Conservation (phyloP, 1,140 invertebrate species). For the Aphis gossypii region DNA sequence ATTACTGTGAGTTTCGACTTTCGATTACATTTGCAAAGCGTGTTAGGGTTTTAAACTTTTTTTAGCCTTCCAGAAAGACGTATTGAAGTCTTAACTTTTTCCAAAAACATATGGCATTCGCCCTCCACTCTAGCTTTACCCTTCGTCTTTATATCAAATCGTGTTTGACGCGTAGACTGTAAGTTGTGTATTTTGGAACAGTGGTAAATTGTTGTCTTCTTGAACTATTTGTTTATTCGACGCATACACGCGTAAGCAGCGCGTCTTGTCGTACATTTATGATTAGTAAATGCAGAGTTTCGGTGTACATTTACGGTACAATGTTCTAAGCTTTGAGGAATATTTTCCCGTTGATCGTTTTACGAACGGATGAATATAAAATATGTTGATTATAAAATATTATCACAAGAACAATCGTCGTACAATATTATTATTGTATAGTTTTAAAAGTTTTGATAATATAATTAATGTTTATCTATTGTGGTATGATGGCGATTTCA, state of each 20-base stretch:
- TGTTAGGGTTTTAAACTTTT: neutral
- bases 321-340: neutral
- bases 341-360: neutral
- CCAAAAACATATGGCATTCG: neutral
- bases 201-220: neutral
- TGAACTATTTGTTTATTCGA: neutral
- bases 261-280: neutral
- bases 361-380: neutral
- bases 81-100: neutral
- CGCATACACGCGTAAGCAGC: neutral
- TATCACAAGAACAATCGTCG: neutral
- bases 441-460: neutral
- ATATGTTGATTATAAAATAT: neutral
- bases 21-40: constrained; percentile 1
- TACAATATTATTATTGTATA: neutral
- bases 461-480: neutral
- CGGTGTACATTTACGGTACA: neutral
- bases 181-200: neutral
- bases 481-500: too few relatives aligned
- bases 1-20: neutral
- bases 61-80: neutral
- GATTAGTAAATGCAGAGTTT: neutral
- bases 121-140: neutral
- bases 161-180: neutral
- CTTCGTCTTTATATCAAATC: neutral